Evolutionary conservation across 2,797 vertebrate genomes (phyloP).

Genomic region (Gymnoscopelus microlampas): DNA sequence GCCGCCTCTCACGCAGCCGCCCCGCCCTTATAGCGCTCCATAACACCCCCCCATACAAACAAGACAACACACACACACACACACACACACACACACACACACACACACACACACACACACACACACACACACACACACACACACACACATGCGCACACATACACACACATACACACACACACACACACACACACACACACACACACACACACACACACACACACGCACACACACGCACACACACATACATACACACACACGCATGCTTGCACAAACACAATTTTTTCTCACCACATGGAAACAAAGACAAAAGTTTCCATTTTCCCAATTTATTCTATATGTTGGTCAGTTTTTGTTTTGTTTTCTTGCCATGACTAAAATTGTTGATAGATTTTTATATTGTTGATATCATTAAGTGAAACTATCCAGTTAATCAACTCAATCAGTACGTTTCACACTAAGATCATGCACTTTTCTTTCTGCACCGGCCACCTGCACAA

Average conservation of each 20-base stretch:
- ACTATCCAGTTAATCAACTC: too few relatives aligned
- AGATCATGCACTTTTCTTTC: too few relatives aligned
- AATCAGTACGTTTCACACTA: too few relatives aligned
- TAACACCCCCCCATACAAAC: constrained; percentile 36
- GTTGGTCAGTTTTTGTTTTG: neutral
- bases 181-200: constrained; percentile 29
- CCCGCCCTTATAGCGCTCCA: constrained; percentile 53
- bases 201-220: constrained; percentile 36
- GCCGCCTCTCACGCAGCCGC: constrained; percentile 62
- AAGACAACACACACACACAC: constrained; percentile 8
- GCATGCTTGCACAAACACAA: constrained; percentile 19
- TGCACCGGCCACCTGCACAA: too few relatives aligned
- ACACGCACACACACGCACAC: constrained; percentile 6
- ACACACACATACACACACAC: constrained; percentile 11
- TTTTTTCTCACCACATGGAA: too few relatives aligned
- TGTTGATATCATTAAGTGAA: too few relatives aligned
- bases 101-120: constrained; percentile 26
- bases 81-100: constrained; percentile 26
- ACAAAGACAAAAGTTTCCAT: neutral
- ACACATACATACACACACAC: constrained; percentile 33
- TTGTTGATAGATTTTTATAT: too few relatives aligned
- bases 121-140: constrained; percentile 31
- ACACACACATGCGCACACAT: constrained; percentile 16
- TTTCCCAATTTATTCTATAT: neutral
- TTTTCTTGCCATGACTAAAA: neutral